Conservation (phyloP, 2,113 vertebrate species). For the Mesitornis unicolor region DNA sequence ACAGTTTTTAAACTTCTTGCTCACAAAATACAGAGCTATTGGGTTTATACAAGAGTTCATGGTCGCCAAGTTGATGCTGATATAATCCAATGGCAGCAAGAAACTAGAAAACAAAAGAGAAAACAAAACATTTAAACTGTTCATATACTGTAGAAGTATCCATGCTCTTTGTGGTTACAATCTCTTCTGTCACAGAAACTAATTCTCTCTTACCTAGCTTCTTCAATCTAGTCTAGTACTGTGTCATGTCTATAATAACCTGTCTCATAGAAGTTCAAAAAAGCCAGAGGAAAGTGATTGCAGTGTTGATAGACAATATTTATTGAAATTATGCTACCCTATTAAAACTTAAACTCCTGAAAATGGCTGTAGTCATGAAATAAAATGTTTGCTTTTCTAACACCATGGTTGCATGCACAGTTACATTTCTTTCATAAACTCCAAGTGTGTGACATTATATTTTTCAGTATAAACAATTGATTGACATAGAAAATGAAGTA, state of each 20-base stretch:
- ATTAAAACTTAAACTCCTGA: neutral
- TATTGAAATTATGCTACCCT: neutral
- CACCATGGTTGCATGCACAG: neutral
- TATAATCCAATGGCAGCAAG: conserved; percentile 89
- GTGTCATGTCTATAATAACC: neutral
- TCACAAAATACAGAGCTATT: conserved; percentile 94
- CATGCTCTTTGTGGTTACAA: neutral
- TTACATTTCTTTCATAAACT: neutral
- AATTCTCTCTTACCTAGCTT: neutral
- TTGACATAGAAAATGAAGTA: conserved; percentile 44
- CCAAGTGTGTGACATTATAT: neutral
- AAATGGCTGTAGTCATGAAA: neutral
- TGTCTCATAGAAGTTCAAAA: neutral
- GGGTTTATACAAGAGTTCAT: conserved; percentile 98
- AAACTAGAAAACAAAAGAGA: conserved; percentile 76
- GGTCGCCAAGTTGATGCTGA: conserved; percentile 91
- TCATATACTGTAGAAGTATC: neutral
- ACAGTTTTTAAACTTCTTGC: conserved; percentile 97
- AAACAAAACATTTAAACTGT: conserved; percentile 10
- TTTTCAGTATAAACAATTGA: neutral
- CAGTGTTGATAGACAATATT: neutral
- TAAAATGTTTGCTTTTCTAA: neutral
- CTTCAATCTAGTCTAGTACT: neutral
- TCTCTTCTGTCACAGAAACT: neutral
- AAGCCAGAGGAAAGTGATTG: neutral